These are phyloP conservation scores for Cichladusa arquata DNA, from an alignment of 2,113 vertebrate species.

Conservation along the genomic window DNA sequence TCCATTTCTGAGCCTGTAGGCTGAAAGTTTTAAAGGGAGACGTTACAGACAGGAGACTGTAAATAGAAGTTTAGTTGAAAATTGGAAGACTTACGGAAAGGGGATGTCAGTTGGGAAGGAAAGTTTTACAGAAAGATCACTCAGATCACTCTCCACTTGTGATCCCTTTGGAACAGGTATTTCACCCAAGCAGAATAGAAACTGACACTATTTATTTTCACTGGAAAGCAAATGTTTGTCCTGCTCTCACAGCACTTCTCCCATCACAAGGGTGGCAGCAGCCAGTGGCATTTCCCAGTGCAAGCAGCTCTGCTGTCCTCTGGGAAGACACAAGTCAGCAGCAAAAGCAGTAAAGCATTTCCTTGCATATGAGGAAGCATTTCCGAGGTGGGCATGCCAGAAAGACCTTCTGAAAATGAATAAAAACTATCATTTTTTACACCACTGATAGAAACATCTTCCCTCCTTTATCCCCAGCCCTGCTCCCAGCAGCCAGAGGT, in stretches of 20 bases:
- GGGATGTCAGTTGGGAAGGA: background rate
- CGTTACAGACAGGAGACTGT: background rate
- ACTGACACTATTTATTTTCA: background rate
- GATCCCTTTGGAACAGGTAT: background rate
- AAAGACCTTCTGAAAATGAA: background rate
- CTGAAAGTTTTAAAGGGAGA: background rate
- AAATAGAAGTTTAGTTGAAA: background rate
- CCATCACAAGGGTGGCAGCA: background rate
- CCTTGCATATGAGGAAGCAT: background rate
- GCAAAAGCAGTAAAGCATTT: background rate
- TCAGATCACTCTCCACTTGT: background rate
- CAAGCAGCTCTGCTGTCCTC: background rate
- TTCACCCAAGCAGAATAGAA: background rate
- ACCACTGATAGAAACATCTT: background rate
- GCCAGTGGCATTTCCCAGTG: accelerated
- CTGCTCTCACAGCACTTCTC: background rate
- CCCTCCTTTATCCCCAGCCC: accelerated
- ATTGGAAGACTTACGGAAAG: background rate
- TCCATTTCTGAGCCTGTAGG: background rate
- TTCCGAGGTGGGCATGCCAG: background rate
- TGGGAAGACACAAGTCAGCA: background rate
- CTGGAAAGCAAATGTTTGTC: background rate
- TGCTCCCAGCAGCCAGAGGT: accelerated
- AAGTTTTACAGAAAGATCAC: background rate
- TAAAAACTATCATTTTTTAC: accelerated